Base-by-base conservation (phyloP, 2,113 vertebrate species). In the Pseudorhombus dupliciocellatus region DNA sequence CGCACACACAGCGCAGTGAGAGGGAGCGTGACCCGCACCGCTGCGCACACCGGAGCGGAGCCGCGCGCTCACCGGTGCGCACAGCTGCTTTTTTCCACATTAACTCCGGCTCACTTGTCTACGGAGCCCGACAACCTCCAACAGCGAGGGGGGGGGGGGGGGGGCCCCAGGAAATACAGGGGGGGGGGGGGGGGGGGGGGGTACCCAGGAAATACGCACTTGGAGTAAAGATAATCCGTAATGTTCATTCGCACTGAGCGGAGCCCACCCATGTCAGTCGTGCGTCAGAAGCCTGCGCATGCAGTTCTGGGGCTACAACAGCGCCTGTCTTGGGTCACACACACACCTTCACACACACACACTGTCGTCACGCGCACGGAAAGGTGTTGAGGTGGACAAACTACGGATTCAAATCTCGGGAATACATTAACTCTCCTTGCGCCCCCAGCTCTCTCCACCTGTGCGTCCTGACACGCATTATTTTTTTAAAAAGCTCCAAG, bases 261-360 rank as follows among this genome's bases (percentile, higher is more conserved):
- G 51, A 73, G 61, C 50, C 68, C 77, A 70, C 56, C 56, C 56
- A 31, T 22, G 14, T 52, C 56, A 31, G n/a, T 58, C 68, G 57
- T 79, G 77, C 75, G 84, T 84, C 79, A 87, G 70, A 74, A 58
- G 25, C 24, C 51, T 83, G 66, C 57, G 58, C 68, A 66, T 63
- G 56, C 57, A 44, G 30, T 62, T 20, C 55, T 46, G 56, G 1
- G 53, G 60, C 31, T 57, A 40, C 44, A 58, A 37, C 52, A 57
- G 59, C 52, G 40, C 14, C 40, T 44, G 40, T 50, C 18, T 50
- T 50, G 28, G 60, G 31, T 30, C 64, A 10, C n/a, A 55, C 42
- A 26, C 42, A 46, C 66, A 24, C 44, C 2, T 4, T 2, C 20
- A 21, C 46, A 37, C 50, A 44, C 24, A 18, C 37, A 34, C 48